These are phyloP conservation scores for Venturia canescens DNA, from an alignment of 1,140 invertebrate genomes.

Conservation along the genomic window DNA sequence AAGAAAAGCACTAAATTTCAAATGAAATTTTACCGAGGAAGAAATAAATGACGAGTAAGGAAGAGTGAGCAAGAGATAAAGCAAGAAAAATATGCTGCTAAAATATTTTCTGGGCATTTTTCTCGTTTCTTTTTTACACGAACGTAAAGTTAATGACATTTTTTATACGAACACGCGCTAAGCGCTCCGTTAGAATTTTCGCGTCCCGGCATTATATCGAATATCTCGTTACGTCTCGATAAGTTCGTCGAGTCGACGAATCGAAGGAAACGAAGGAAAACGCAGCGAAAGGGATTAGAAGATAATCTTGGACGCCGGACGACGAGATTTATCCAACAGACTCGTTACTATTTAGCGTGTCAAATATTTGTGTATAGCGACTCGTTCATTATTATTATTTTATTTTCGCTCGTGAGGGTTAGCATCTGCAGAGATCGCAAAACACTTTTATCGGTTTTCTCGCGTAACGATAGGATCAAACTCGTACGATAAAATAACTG, in stretches of 20 bases:
- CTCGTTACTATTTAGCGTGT: not conserved
- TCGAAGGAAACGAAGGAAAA: not conserved
- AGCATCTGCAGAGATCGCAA: not conserved
- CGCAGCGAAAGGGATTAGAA: too few species aligned
- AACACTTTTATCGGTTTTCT: not conserved
- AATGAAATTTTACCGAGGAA: not conserved
- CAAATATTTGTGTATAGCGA: not conserved
- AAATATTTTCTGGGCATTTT: constrained; percentile 62
- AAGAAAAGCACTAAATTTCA: constrained; percentile 46
- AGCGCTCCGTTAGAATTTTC: constrained; percentile 24
- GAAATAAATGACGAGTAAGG: not conserved
- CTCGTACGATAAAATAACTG: too few species aligned
- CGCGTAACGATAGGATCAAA: too few species aligned
- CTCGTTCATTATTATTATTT: not conserved
- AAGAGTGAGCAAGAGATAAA: constrained; percentile 5
- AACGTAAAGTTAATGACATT: constrained; percentile 47
- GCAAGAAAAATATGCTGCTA: constrained; percentile 41
- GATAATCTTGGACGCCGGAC: not conserved
- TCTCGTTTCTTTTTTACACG: constrained; percentile 48
- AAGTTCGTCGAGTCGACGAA: not conserved
- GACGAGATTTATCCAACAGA: not conserved
- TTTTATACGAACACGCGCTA: constrained; percentile 45
- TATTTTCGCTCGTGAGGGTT: not conserved
- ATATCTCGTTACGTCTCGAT: not conserved
- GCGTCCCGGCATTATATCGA: not conserved